These are phyloP conservation scores for Cenopis cana DNA, from an alignment of 2,888 invertebrate genomes.

Conservation along the genomic window DNA sequence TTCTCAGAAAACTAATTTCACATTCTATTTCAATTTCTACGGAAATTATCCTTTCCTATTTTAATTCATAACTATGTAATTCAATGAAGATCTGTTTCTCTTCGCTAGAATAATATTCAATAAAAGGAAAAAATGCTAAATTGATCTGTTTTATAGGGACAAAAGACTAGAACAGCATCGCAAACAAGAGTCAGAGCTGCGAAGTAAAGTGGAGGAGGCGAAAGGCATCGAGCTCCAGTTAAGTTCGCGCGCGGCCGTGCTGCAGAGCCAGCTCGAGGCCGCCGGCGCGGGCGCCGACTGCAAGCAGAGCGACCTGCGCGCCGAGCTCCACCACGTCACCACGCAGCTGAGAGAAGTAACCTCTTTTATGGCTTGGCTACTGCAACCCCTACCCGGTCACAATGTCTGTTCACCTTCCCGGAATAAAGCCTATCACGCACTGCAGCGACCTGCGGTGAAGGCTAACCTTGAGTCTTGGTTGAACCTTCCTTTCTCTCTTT, in stretches of 20 bases:
- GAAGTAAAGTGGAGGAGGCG: conserved; percentile 71
- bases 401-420: no score
- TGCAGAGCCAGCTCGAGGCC: conserved; percentile 72
- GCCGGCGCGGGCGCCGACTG: conserved; percentile 65
- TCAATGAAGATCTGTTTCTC: no score
- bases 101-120: not conserved
- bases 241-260: conserved; percentile 69
- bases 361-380: conserved; percentile 25
- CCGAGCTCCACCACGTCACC: conserved; percentile 66
- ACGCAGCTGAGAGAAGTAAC: conserved; percentile 72
- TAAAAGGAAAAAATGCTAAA: not conserved
- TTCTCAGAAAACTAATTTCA: not conserved
- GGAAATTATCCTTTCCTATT: no score
- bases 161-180: conserved; percentile 75
- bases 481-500: no score
- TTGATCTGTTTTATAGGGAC: conserved; percentile 57
- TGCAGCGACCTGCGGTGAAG: no score
- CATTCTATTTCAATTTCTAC: not conserved
- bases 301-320: conserved; percentile 66
- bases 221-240: conserved; percentile 75
- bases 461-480: no score
- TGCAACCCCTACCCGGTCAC: no score
- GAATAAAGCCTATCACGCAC: no score
- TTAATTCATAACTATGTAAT: no score
- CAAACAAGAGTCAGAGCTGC: conserved; percentile 72